phyloP scores from a whole-genome alignment of 2,797 vertebrate species.

The Chelonia mydas region DNA sequence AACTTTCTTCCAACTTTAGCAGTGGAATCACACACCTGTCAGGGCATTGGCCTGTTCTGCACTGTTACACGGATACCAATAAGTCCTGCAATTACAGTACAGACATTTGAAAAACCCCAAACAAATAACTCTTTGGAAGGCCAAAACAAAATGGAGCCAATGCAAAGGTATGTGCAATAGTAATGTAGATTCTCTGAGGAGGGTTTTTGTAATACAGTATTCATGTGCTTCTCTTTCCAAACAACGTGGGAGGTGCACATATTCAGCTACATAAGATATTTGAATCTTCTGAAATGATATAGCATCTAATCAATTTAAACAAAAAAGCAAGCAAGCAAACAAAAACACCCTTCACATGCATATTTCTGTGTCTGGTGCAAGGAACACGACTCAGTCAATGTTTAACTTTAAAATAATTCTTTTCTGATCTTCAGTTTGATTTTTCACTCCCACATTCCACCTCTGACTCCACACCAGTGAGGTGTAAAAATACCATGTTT shows the following conservation, averaged over 20 bases:
- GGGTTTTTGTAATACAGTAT: accelerated
- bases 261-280: background rate
- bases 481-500: background rate
- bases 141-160: background rate
- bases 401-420: background rate
- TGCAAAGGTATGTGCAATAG: background rate
- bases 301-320: background rate
- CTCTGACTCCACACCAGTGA: background rate
- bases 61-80: background rate
- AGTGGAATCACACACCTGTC: background rate
- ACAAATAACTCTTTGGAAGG: background rate
- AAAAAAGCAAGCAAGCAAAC: background rate
- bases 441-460: background rate
- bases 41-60: background rate
- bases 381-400: background rate
- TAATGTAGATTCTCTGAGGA: accelerated
- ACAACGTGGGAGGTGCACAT: background rate
- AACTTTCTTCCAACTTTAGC: background rate
- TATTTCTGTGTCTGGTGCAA: background rate
- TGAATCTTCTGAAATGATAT: background rate
- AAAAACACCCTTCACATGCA: background rate
- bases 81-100: background rate
- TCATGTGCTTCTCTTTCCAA: background rate
- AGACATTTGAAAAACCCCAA: background rate
- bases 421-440: background rate